Evolutionary conservation across 2,888 invertebrate genomes (phyloP).

Genomic region (Lithosia quadra): DNA sequence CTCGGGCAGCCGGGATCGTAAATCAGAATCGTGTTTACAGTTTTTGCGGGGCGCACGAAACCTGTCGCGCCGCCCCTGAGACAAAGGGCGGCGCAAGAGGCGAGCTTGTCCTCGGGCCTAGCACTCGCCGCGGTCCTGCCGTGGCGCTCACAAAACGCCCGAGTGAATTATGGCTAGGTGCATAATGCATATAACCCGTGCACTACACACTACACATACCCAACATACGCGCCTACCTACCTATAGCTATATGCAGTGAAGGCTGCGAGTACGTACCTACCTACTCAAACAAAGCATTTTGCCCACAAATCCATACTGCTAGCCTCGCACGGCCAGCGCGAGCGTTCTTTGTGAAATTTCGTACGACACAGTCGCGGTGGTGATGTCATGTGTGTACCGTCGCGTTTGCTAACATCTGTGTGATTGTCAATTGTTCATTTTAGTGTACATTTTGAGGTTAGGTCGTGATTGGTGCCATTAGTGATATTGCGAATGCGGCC

Average conservation of each 20-base stretch:
- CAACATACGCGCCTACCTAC: conserved; percentile 74
- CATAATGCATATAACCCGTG: conserved; percentile 77
- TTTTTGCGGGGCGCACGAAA: conserved; percentile 77
- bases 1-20: conserved; percentile 71
- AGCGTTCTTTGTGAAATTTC: conserved; percentile 73
- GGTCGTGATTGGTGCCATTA: conserved; percentile 69
- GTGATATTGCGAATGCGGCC: conserved; percentile 48
- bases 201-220: conserved; percentile 65
- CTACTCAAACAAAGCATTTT: conserved; percentile 85
- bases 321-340: conserved; percentile 67
- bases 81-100: conserved; percentile 71
- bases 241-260: conserved; percentile 78
- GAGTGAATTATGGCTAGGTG: conserved; percentile 79
- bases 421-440: conserved; percentile 74
- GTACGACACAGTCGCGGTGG: conserved; percentile 64
- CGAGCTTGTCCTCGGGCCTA: conserved; percentile 58
- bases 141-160: conserved; percentile 63
- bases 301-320: conserved; percentile 78
- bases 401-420: conserved; percentile 78
- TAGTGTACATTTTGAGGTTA: conserved; percentile 83
- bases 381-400: conserved; percentile 71
- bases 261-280: conserved; percentile 81
- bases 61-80: conserved; percentile 79
- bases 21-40: conserved; percentile 83
- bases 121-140: conserved; percentile 55